These are phyloP conservation scores for Carpatolechia fugitivella DNA, from an alignment of 2,888 invertebrate species.

Conservation along the genomic window DNA sequence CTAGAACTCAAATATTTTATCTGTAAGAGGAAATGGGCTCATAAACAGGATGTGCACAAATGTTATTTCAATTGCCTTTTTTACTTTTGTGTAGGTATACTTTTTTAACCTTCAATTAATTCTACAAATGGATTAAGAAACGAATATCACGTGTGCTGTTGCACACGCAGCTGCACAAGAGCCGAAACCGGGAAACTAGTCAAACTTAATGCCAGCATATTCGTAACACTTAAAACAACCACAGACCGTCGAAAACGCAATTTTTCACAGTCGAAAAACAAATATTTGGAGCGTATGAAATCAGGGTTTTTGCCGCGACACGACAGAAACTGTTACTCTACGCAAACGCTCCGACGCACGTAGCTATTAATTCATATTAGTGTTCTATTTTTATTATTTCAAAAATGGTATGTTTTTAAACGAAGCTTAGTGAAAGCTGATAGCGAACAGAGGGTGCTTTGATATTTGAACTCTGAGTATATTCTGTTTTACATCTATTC, in stretches of 20 bases:
- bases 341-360: constrained; percentile 39
- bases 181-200: constrained; percentile 52
- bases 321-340: constrained; percentile 24
- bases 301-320: constrained; percentile 43
- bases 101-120: constrained; percentile 37
- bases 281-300: constrained; percentile 60
- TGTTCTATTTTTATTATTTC: constrained; percentile 52
- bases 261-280: constrained; percentile 74
- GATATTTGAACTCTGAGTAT: constrained; percentile 51
- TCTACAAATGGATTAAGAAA: constrained; percentile 51
- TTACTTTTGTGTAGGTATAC: neutral
- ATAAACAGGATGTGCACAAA: too few relatives aligned
- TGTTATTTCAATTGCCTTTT: too few relatives aligned
- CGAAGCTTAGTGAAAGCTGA: constrained; percentile 30
- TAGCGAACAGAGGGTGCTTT: constrained; percentile 43
- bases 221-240: constrained; percentile 71
- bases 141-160: constrained; percentile 54
- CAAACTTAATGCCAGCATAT: constrained; percentile 67
- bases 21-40: too few relatives aligned
- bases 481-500: too few relatives aligned
- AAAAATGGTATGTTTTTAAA: constrained; percentile 8
- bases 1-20: neutral
- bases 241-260: constrained; percentile 67
- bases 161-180: constrained; percentile 55
- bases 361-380: constrained; percentile 68